Conservation (phyloP, 1,140 invertebrate genomes). For the Laupala kohalensis region DNA sequence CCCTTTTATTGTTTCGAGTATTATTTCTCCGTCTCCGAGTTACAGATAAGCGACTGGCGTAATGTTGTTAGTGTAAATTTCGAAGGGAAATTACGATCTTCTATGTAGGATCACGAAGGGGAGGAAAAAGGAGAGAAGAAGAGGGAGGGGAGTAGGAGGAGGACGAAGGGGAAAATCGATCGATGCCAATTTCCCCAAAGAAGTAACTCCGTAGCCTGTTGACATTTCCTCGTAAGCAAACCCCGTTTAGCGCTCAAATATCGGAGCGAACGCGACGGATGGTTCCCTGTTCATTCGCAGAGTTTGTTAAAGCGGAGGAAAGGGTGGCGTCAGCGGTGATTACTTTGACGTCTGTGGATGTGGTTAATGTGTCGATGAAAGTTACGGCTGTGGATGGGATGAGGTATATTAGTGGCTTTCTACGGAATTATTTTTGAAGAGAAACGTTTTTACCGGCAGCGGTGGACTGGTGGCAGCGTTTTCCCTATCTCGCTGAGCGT, state of each 20-base stretch:
- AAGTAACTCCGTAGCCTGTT: background rate
- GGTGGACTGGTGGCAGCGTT: too few species aligned
- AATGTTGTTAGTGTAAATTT: background rate
- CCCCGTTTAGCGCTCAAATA: background rate
- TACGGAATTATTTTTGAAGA: too few species aligned
- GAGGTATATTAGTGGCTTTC: background rate
- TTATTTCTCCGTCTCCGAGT: too few species aligned
- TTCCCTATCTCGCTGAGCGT: too few species aligned
- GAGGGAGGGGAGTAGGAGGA: background rate
- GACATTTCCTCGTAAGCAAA: background rate
- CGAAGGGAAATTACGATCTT: background rate
- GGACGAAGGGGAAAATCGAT: background rate
- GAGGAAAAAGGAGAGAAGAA: background rate
- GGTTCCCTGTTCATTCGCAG: background rate
- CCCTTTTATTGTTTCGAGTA: too few species aligned
- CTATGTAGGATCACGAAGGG: background rate
- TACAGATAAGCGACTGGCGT: too few species aligned
- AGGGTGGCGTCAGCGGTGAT: background rate
- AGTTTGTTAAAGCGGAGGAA: background rate
- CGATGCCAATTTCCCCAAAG: background rate
- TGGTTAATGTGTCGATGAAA: too few species aligned
- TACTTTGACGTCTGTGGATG: background rate
- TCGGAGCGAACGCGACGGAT: background rate
- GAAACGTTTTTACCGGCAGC: too few species aligned
- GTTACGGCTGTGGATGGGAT: background rate